Base-by-base conservation (phyloP, 2,888 invertebrate species). In the Drosophila mettleri region DNA sequence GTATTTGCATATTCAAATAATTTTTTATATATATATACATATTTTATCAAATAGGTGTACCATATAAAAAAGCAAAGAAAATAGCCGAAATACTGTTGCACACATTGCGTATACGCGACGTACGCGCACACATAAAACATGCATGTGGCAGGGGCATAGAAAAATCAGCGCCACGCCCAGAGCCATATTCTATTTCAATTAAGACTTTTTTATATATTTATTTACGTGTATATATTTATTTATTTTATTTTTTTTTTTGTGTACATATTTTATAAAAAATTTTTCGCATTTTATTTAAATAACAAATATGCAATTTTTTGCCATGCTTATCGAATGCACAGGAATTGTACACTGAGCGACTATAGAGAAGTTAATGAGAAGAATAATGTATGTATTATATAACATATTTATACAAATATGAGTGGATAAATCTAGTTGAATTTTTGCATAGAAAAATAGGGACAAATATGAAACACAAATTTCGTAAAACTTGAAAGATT, bases 1-100 rank as follows among this genome's bases (percentile, higher is more conserved):
- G 64, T 53, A 85, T 85, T 88, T 85, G 88, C 86, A 89, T 85
- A 89, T 89, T 88, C 69, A 86, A 86, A 89, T 83, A 73, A 74
- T 63, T 69, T 79, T 69, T 61, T 64, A 69, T 70, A 69, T 33
- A 33, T 24, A 22, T 33, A 33, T 53, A 41, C 41, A 54, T 54
- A 33, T 41, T 54, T 54, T 7, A 41, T 41, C 31, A 78, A 80
- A 77, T 68, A 66, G 58, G 22, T 33, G 10, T n/a, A 38, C 27
- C 33, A 33, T 48, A 27, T 16, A 29, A 54, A 34, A 65, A 12
- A 18, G 2, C 20, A 33, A 52, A 33, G 22, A 38, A 63, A 57
- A 55, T 45, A 65, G 6, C 16, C 46, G 16, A 29, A 51, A 54
- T 8, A n/a, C 31, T 2, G 24, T 22, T 55, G 45, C 34, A 61